phyloP scores from a whole-genome alignment of 2,113 vertebrate species.

The Hystrix cristata region DNA sequence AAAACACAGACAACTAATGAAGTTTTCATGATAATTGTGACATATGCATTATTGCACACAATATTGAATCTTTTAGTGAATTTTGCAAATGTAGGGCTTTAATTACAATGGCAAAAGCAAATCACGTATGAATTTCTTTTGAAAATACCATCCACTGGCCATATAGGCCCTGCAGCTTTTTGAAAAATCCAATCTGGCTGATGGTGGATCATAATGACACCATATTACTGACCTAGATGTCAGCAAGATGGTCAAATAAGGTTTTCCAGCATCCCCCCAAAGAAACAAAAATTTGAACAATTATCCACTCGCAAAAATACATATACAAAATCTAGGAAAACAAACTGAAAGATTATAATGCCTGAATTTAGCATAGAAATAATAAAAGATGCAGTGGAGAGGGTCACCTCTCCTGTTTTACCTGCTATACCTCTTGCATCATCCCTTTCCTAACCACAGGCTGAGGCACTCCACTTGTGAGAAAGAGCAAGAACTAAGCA shows the following conservation, averaged over 20 bases:
- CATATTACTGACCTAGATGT: neutral
- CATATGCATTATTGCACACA: neutral
- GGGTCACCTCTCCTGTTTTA: neutral
- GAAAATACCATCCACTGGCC: neutral
- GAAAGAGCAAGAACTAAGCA: neutral
- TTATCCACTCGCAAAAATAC: neutral
- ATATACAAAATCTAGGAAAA: neutral
- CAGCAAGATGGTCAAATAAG: neutral
- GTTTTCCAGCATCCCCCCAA: neutral
- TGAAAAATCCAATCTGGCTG: neutral
- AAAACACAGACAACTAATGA: neutral
- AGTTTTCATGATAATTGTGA: constrained; percentile 20
- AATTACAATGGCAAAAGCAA: neutral
- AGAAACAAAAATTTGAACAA: neutral
- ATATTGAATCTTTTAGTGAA: neutral
- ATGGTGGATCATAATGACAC: neutral
- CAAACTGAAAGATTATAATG: neutral
- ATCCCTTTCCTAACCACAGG: neutral
- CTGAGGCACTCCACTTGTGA: neutral
- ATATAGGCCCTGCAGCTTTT: neutral
- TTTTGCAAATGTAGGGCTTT: neutral
- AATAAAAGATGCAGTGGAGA: neutral
- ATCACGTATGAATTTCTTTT: neutral
- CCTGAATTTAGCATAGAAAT: neutral
- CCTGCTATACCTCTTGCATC: neutral